Conservation (phyloP, 92 coral and sea anemone species). For the Parazoanthus darwini region DNA sequence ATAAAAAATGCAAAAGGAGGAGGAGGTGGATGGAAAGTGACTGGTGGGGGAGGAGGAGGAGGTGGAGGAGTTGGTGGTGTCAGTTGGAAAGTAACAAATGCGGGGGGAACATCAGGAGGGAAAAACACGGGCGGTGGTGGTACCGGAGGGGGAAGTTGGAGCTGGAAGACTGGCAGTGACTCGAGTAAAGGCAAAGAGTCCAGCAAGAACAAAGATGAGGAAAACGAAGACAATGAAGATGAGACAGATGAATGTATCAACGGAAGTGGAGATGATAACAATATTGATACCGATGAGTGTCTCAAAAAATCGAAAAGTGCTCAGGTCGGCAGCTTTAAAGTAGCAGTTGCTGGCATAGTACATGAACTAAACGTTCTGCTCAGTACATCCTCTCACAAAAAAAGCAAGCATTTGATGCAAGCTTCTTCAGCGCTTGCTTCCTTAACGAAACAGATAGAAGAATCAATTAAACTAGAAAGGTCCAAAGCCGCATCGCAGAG, state of each 20-base stretch:
- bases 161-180: not conserved
- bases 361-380: slow-evolving; percentile 20
- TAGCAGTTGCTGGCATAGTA: slow-evolving; percentile 34
- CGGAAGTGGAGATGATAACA: slow-evolving; percentile 7
- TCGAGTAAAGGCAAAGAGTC: not conserved
- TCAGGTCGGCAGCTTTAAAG: slow-evolving; percentile 18
- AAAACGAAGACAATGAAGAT: not conserved
- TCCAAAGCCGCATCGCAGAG: not conserved
- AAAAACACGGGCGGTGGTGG: slow-evolving; percentile 45
- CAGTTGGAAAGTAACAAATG: slow-evolving; percentile 48
- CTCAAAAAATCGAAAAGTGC: slow-evolving; percentile 28
- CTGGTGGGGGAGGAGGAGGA: slow-evolving; percentile 54
- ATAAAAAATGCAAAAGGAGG: no score
- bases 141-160: slow-evolving; percentile 55
- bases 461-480: not conserved
- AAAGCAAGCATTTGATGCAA: not conserved
- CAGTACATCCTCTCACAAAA: not conserved
- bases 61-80: slow-evolving; percentile 63
- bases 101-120: slow-evolving; percentile 47
- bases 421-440: slow-evolving; percentile 8
- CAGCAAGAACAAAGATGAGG: not conserved
- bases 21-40: slow-evolving; percentile 32
- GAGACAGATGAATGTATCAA: not conserved
- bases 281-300: slow-evolving; percentile 7
- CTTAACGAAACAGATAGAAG: slow-evolving; percentile 13